Percentiles rank a stretch among this genome's conserved stretches.
Evolutionary conservation across 2,888 invertebrate species (phyloP).

Genomic region (Agrochola macilenta): DNA sequence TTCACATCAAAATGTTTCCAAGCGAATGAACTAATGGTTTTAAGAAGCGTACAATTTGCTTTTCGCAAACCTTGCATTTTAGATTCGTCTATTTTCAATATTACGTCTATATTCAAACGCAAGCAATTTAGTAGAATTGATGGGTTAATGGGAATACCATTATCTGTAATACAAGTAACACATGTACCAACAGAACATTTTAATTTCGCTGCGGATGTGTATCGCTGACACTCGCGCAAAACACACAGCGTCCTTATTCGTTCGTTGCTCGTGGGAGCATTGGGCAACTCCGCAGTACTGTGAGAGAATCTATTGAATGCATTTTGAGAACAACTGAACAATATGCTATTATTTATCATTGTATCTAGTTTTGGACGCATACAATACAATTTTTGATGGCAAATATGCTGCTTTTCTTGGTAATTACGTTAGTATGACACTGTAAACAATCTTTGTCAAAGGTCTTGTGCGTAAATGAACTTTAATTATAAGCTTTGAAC

Average conservation of each 20-base stretch:
- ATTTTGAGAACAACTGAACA: constrained; percentile 57
- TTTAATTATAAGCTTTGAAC: neutral
- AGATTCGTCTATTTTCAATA: constrained; percentile 34
- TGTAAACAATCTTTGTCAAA: neutral
- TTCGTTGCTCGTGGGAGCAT: constrained; percentile 53
- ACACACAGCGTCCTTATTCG: constrained; percentile 19
- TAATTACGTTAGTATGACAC: neutral
- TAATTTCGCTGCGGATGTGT: constrained; percentile 8
- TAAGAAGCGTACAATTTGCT: neutral
- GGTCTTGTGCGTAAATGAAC: neutral
- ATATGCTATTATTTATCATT: constrained; percentile 46
- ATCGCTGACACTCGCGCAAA: constrained; percentile 14
- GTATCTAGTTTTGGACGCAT: constrained; percentile 17
- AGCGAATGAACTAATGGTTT: neutral
- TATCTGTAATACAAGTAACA: constrained; percentile 21
- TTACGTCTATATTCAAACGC: constrained; percentile 11
- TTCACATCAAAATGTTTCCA: constrained; percentile 4
- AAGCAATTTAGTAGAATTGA: constrained; percentile 45
- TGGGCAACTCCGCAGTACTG: constrained; percentile 28
- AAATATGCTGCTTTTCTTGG: constrained; percentile 4
- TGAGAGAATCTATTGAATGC: constrained; percentile 55
- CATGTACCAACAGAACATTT: constrained; percentile 23
- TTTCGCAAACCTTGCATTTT: constrained; percentile 22
- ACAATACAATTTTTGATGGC: constrained; percentile 14
- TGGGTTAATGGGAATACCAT: constrained; percentile 24